These are phyloP conservation scores for Echinometra lucunter DNA, from an alignment of 53 echinoderm and acorn worm species.

Conservation along the genomic window DNA sequence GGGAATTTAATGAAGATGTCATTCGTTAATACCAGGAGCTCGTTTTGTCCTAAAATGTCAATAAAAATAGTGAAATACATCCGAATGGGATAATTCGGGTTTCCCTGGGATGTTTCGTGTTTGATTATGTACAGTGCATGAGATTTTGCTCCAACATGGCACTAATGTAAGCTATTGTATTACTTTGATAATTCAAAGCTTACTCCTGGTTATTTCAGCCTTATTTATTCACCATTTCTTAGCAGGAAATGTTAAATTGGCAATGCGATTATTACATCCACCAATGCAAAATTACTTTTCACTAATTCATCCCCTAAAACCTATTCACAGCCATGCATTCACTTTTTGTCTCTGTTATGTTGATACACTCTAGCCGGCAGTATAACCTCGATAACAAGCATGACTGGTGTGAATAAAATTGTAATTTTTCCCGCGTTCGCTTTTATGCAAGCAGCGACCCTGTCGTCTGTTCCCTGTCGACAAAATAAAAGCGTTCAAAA, in stretches of 20 bases:
- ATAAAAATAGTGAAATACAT: not conserved
- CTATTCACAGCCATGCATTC: not conserved
- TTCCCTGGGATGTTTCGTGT: not conserved
- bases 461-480: slow-evolving; percentile 47
- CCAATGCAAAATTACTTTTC: not conserved
- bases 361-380: not conserved
- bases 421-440: slow-evolving; percentile 2
- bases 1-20: slow-evolving; percentile 5
- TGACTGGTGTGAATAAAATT: slow-evolving; percentile 23
- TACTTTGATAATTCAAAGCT: not conserved
- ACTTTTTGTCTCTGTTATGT: not conserved
- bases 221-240: not conserved
- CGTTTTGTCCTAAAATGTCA: not conserved
- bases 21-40: not conserved
- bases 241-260: not conserved
- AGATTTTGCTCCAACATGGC: not conserved
- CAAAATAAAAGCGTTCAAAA: slow-evolving; percentile 44
- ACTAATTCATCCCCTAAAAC: not conserved
- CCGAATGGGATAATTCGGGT: not conserved
- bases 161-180: not conserved
- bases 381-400: not conserved
- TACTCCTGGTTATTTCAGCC: not conserved
- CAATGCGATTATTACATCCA: not conserved
- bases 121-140: not conserved
- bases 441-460: not conserved